phyloP scores from a whole-genome alignment of 2,113 vertebrate species.

The Aspidoscelis tigris region DNA sequence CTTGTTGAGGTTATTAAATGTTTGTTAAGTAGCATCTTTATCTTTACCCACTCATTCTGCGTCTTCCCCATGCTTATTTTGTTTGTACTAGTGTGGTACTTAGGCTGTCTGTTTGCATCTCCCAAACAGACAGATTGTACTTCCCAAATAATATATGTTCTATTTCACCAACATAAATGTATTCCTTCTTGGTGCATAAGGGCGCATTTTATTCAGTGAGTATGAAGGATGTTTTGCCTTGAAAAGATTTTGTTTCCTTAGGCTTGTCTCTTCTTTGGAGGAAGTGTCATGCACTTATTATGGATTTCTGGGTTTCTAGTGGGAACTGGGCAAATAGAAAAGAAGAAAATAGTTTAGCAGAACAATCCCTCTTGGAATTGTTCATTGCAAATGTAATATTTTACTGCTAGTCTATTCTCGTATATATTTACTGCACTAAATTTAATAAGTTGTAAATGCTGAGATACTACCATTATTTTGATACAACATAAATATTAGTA shows the following conservation, averaged over 20 bases:
- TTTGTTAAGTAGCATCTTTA: no score
- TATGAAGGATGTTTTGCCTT: background rate
- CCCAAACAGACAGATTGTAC: no score
- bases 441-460: constrained; percentile 1
- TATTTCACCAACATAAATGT: background rate
- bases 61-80: no score
- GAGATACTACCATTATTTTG: background rate
- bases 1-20: background rate
- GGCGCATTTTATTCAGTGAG: background rate
- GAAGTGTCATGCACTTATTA: background rate
- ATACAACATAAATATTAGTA: background rate
- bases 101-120: background rate
- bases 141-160: background rate
- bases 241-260: background rate
- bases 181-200: background rate
- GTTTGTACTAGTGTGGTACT: no score
- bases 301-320: background rate
- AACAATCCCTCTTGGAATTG: background rate
- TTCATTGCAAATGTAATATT: constrained; percentile 15
- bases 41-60: no score
- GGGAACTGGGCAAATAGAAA: background rate
- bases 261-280: background rate
- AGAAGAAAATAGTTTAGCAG: background rate
- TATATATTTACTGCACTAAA: rapidly evolving
- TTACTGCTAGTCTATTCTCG: background rate